These are phyloP conservation scores for Sclerodermus sp. DNA, from an alignment of 2,888 invertebrate genomes.

Conservation along the genomic window DNA sequence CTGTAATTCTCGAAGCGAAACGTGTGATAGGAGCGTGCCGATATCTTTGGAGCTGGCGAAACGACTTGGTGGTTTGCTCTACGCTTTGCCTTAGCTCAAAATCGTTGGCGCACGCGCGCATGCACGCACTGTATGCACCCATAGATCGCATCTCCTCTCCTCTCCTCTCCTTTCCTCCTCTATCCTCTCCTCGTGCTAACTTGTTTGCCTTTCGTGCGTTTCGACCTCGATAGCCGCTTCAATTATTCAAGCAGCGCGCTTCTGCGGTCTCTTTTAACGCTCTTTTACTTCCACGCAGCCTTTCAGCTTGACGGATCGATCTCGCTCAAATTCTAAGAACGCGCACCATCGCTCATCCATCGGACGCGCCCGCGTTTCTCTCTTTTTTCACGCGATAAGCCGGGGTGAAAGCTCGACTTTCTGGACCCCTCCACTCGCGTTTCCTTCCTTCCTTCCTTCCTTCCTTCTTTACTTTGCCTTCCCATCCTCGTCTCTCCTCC, in stretches of 20 bases:
- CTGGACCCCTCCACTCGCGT: background rate
- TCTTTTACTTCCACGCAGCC: background rate
- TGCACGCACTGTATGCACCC: no score
- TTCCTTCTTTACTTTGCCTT: background rate
- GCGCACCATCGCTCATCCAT: background rate
- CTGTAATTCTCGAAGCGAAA: constrained; percentile 25
- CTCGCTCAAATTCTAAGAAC: background rate
- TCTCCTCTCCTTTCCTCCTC: no score
- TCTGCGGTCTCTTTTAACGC: background rate
- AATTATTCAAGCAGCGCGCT: background rate
- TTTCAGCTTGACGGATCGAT: background rate
- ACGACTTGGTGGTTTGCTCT: background rate
- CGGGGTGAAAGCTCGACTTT: background rate
- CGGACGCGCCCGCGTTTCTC: background rate
- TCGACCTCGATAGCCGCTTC: no score
- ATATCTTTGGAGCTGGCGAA: constrained; percentile 21
- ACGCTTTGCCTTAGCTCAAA: no score
- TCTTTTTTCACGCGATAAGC: background rate
- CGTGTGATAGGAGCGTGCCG: constrained; percentile 27
- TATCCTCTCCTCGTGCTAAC: no score
- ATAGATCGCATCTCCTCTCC: no score
- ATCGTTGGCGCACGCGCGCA: no score
- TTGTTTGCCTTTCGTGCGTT: no score
- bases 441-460: background rate
- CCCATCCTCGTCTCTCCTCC: background rate